Base-by-base conservation (phyloP, 2,113 vertebrate genomes). In the Vulpes vulpes region DNA sequence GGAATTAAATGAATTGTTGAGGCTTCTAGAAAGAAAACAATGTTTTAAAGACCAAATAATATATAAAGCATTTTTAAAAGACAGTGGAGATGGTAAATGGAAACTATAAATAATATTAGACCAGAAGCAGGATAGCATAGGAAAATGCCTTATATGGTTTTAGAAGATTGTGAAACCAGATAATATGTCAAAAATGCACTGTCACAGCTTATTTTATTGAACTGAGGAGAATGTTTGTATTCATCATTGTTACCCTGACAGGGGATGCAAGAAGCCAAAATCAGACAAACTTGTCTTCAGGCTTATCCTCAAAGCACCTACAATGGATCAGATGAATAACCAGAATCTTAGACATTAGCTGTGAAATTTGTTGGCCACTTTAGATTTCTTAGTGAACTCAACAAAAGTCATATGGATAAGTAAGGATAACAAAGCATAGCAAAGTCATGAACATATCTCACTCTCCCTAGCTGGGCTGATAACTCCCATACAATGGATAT, bases 1-100 rank as follows among this genome's bases (percentile, higher is more conserved):
- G 59, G 64, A 95, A 89, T 92, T 96, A 89, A 89, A 95, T 71
- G 62, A 86, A 71, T 53, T 74, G 22, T 78, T 92, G 32, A 95
- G 30, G 32, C 11, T 60, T 76, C 74, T 3, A 69, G 62, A 49
- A 80, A 89, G 35, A 85, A 95, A 91, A 82, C 76, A 93, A 85
- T 16, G 27, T 81, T 92, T 85, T 64, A 89, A 95, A 88, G n/a
- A 94, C 35, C 30, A 67, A 88, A 80, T 67, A 93, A 60, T 19
- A 81, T 59, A 69, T 87, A 95, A 89, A 94, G 60, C 32, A 79
- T 49, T 73, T 96, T 95, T 79, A 57, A 57, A 79, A 90, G 43
- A 76, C 25, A 76, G 15, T 73, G 4, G 3, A 49, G 23, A 73
- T 62, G 11, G 55, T 89, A 65, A 94, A 94, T 59, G 49, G 23